Evolutionary conservation across 2,113 vertebrate genomes (phyloP), one percentile per base, ranked within the genome.

Genomic region (Lipotes vexillifer): DNA sequence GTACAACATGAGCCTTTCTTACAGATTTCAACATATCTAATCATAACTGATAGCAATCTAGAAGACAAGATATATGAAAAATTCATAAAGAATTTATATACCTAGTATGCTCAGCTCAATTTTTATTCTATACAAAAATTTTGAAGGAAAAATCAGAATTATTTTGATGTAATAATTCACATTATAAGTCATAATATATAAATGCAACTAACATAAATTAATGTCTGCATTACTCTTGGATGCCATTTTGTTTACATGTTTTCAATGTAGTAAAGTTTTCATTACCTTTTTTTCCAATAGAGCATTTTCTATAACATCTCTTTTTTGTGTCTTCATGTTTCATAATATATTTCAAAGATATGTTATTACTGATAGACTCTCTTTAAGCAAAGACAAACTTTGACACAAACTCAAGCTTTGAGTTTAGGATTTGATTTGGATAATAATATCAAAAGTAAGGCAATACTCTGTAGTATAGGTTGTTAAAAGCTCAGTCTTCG

Each of bases 321-420:
- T 81, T 75, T 80, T 38, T 27, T 59, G 6, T 52, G 11, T 23
- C 46, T 44, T 95, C 59, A 38, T 82, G 74, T 86, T 96, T 93
- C 21, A 49, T 80, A 80, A 52, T 92, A n/a, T 92, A 75, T 96
- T 98, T 96, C 27, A 80, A 36, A 83, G 61, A 81, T 59, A 59
- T 81, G 59, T 57, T 63, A 68, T 81, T 88, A 74, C 21, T 38
- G 74, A 52, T n/a, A 83, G 66, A 77, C 7, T 96, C 38, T 87
- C 33, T 83, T 29, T 84, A 88, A 66, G 52, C 65, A 71, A 80
- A 88, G 18, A 29, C 78, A 68, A 94, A 75, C 38, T 85, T 85
- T 52, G 65, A 77, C 59, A 36, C 13, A 91, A 78, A 33, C 33
- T 23, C 13, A 89, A 83, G 63, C 21, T 83, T 87, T 49, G 18